A percentile compares a stretch with the other conserved stretches of the same genome.
Conservation (phyloP, 2,797 vertebrate species). For the Euphonia xanthogaster region DNA sequence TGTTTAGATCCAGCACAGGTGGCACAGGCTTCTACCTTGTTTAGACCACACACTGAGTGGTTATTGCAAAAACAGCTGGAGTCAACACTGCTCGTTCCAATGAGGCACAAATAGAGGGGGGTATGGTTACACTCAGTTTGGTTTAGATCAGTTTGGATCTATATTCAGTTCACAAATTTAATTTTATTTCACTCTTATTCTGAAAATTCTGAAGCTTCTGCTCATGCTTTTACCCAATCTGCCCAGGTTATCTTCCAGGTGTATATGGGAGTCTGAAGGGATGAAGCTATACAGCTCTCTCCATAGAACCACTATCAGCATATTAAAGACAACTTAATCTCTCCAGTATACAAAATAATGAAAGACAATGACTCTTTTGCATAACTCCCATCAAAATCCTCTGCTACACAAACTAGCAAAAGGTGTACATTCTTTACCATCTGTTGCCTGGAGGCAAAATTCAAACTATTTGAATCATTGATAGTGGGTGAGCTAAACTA, state of each 20-base stretch:
- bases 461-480: background rate
- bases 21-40: background rate
- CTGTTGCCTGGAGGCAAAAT: background rate
- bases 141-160: background rate
- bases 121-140: background rate
- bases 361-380: background rate
- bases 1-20: background rate
- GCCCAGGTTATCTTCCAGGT: background rate
- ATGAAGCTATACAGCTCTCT: background rate
- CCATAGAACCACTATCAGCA: background rate
- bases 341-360: background rate
- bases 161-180: background rate
- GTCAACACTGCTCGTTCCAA: background rate
- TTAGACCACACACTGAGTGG: fast-evolving
- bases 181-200: background rate
- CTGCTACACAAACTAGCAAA: background rate
- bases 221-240: background rate
- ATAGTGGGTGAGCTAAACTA: background rate
- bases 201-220: background rate
- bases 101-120: background rate
- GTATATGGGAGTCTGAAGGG: background rate
- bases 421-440: background rate
- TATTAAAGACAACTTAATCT: background rate
- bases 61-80: background rate
- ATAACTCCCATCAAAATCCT: background rate